A percentile compares a stretch with the other conserved stretches of the same genome.
Evolutionary conservation across 1,140 invertebrate species (phyloP).

Genomic region (Piezodorus guildinii): DNA sequence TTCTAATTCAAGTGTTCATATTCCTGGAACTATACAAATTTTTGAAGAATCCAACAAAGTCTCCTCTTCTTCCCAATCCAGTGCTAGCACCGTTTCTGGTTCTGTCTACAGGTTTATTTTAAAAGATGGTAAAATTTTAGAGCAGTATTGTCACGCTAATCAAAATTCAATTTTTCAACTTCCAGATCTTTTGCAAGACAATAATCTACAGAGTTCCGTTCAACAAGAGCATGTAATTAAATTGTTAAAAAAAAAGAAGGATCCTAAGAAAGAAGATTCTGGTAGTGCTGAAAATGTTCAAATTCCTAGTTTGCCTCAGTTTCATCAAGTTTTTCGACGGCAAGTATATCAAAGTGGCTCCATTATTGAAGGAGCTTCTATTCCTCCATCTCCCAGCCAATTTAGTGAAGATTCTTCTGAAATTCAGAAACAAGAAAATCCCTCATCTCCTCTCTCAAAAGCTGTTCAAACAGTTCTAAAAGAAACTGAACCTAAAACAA

Average conservation of each 20-base stretch:
- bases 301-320: conserved; percentile 48
- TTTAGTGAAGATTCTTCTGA: background rate
- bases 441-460: conserved; percentile 20
- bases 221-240: conserved; percentile 20
- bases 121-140: conserved; percentile 20
- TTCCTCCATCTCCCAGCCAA: background rate
- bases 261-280: conserved; percentile 21
- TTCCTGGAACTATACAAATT: conserved; percentile 8
- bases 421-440: conserved; percentile 5
- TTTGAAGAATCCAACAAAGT: conserved; percentile 4
- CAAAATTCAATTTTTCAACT: conserved; percentile 1
- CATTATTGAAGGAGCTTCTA: conserved; percentile 3
- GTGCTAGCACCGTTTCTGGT: background rate
- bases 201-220: background rate
- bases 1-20: background rate
- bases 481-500: conserved; percentile 6
- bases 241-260: conserved; percentile 19
- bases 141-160: conserved; percentile 21
- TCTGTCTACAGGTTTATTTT: conserved; percentile 22
- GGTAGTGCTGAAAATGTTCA: conserved; percentile 22
- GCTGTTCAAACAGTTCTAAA: conserved; percentile 21
- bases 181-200: background rate
- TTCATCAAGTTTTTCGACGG: conserved; percentile 67
- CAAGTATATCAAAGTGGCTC: conserved; percentile 32
- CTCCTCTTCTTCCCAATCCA: background rate